These are phyloP conservation scores for Mesorhabditis sp. DNA, from an alignment of 2,888 invertebrate species.

Conservation along the genomic window DNA sequence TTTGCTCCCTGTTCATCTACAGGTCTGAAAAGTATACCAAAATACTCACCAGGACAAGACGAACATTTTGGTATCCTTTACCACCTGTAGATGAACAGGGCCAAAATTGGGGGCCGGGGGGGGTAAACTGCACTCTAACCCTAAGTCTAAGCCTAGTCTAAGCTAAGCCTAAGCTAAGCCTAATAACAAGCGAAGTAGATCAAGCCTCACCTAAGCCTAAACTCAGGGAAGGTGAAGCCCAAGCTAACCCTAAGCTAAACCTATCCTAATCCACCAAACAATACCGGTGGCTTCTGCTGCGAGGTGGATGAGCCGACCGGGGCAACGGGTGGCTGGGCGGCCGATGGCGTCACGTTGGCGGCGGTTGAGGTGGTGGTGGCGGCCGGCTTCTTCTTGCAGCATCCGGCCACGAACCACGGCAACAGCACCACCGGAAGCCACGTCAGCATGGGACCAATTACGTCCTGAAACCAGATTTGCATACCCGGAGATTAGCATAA, in stretches of 20 bases:
- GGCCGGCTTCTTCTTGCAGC: slow-evolving; percentile 1
- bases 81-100: too few relatives aligned
- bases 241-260: neutral
- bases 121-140: neutral
- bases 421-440: too few relatives aligned
- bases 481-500: too few relatives aligned
- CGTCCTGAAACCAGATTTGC: too few relatives aligned
- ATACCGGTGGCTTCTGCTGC: neutral
- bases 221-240: neutral
- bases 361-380: neutral
- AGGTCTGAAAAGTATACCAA: too few relatives aligned
- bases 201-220: neutral
- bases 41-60: too few relatives aligned
- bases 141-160: neutral
- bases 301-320: too few relatives aligned
- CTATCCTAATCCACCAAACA: neutral
- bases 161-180: neutral
- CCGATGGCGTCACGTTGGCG: too few relatives aligned
- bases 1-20: too few relatives aligned
- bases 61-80: too few relatives aligned
- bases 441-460: too few relatives aligned
- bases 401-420: neutral
- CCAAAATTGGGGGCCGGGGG: neutral
- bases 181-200: neutral
- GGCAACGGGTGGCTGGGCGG: too few relatives aligned